Base-by-base conservation (phyloP, 1,140 invertebrate species). In the Lutraria rhynchaena region DNA sequence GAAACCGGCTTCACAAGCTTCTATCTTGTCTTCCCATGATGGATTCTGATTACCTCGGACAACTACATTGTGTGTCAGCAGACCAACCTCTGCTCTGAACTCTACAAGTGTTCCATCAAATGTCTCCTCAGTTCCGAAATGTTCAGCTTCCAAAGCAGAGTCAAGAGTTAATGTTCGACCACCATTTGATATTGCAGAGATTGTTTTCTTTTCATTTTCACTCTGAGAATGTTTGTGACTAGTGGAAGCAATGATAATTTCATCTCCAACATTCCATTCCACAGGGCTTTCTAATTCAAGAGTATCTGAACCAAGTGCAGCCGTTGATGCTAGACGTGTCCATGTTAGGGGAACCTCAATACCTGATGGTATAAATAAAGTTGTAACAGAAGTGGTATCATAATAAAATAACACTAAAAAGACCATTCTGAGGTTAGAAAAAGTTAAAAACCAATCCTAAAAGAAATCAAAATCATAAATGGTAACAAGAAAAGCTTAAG, bases 161-260 rank as follows among this genome's bases (percentile, higher is more conserved):
- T 82, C 60, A 0, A 92, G 57, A 15, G 88, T 90, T 27, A 92
- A 63, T 11, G 86, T 89, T 29, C 46, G 60, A 3, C 80, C 80
- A 58, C 90, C 85, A 33, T n/a, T 22, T 11, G 87, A 88, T 19
- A 92, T 81, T 7, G 80, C 58, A 9, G 76, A 49, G 41, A 92
- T 91, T 15, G 53, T 76, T 53, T 84, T 58, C 74, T 81, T 71
- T 82, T 92, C 91, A 61, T 80, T 90, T 65, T 92, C 88, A 51
- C 81, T 83, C 63, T 90, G 88, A 22, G 84, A 87, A 27, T 87
- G 87, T 9, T 81, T 60, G 53, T 87, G 61, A 13, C 91, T 87
- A 15, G 92, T 91, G 19, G 89, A 88, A n/a, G 92, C 90, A 55
- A 92, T 88, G 24, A 91, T 88, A 37, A 92, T 90, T 73, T 91